Base-by-base conservation (phyloP, 1,140 invertebrate genomes). In the Littorina saxatilis region DNA sequence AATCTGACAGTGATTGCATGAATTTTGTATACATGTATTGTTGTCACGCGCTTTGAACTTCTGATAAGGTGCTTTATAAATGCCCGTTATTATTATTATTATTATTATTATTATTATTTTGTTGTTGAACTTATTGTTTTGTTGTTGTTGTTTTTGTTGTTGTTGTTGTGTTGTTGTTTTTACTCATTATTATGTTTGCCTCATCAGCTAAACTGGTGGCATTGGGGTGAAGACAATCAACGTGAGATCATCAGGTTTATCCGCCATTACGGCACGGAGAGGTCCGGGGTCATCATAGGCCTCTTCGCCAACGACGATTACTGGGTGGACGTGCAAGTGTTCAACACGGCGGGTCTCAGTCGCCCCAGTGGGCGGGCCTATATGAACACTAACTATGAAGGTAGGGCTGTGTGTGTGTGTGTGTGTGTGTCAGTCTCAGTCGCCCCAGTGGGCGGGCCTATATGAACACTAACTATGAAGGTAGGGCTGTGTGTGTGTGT, bases 261-360 rank as follows among this genome's bases (percentile, higher is more conserved):
- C 58, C 77, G 82, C 23, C 47, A 58, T 32, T 79, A 82, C 39
- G 87, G 87, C n/a, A 73, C 87, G 52, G 29, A 47, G 17, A 58
- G 58, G 29, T 27, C 50, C 3, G 96, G 97, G 0, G 92, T 98
- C 0, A 96, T 99, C 88, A 97, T 98, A 37, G 98, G 97, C 89
- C 92, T 99, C n/a, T 95, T 96, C 82, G 96, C 97, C 0, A 96
- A 98, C 90, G 98, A 96, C 0, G 96, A 98, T 90, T 99, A 99
- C 92, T 96, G 94, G 90, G 96, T 98, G 0, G 97, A 27, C n/a
- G 40, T 75, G 40, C 98, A 98, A 96, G 97, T 96, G 1, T 99
- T 97, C 87, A 99, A 99, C 93, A 95, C 96, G 1, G 98, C 98
- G 17, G 98, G 98, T 55, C 96, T 97, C 92, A 97, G 98, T 15